These are phyloP conservation scores for Pristionchus entomophagus DNA, from an alignment of 2,888 invertebrate species.

Conservation along the genomic window DNA sequence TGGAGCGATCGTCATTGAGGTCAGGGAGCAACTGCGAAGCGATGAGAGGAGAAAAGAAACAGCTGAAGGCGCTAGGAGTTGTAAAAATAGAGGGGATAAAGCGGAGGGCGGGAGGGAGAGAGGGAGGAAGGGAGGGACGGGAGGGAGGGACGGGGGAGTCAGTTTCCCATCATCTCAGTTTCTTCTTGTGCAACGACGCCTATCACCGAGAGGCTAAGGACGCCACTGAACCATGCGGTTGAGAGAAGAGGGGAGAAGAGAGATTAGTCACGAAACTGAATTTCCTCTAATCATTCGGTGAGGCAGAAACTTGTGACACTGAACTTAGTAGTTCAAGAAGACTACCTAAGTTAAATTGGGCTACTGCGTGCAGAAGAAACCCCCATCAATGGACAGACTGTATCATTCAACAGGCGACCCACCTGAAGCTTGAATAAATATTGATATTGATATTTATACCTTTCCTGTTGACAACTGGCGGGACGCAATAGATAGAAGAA, in stretches of 20 bases:
- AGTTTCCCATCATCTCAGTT: slow-evolving; percentile 36
- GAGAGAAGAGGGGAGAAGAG: background rate
- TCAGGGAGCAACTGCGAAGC: slow-evolving; percentile 32
- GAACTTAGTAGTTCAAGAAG: no score
- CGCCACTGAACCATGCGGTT: slow-evolving; percentile 39
- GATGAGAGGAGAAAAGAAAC: slow-evolving; percentile 38
- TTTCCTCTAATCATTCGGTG: no score
- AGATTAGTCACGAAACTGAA: background rate
- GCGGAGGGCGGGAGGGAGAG: background rate
- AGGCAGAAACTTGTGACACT: no score
- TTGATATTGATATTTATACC: no score
- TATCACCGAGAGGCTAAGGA: background rate
- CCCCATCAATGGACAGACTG: no score
- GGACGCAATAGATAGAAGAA: no score
- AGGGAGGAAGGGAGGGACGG: background rate
- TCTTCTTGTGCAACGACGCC: background rate
- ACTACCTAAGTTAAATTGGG: no score
- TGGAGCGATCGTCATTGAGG: background rate
- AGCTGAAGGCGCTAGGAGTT: slow-evolving; percentile 22
- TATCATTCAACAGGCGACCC: no score
- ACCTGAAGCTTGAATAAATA: no score
- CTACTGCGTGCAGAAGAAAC: no score
- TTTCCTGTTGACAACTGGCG: no score
- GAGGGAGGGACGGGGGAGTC: slow-evolving; percentile 5
- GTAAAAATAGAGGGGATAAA: background rate